Percentiles rank a stretch among this genome's conserved stretches.
phyloP scores from a whole-genome alignment of 2,888 invertebrate species.

The Ormyrus labotus region DNA sequence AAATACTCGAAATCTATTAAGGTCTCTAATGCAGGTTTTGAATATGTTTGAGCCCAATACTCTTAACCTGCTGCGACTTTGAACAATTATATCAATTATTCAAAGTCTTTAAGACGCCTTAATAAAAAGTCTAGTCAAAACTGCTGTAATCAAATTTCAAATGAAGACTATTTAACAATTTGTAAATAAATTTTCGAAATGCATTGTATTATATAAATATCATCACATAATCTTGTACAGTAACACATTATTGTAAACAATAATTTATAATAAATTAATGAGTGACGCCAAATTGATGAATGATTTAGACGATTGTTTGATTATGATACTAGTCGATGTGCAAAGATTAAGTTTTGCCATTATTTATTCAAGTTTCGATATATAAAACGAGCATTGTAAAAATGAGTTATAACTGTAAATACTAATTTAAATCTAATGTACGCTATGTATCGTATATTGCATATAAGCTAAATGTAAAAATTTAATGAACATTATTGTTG shows the following conservation, averaged over 20 bases:
- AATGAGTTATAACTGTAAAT: conserved; percentile 40
- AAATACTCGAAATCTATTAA: not conserved
- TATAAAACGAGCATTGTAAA: conserved; percentile 18
- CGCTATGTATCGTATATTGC: conserved; percentile 19
- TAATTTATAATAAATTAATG: conserved; percentile 13
- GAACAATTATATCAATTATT: conserved; percentile 13
- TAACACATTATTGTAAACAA: conserved; percentile 22
- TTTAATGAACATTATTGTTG: conserved; percentile 29
- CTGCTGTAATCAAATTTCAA: not conserved
- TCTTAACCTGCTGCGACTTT: conserved; percentile 46
- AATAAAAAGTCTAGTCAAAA: not conserved
- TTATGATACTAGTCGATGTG: not conserved
- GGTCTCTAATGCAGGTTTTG: conserved; percentile 43
- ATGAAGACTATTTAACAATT: not conserved
- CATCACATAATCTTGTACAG: conserved; percentile 28
- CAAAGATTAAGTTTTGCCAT: not conserved
- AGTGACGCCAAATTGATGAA: conserved; percentile 24
- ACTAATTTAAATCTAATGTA: not conserved
- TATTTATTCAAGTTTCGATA: conserved; percentile 22
- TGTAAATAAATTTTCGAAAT: conserved; percentile 48
- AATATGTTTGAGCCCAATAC: conserved; percentile 58
- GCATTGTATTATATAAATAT: conserved; percentile 28
- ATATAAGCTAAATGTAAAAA: conserved; percentile 23
- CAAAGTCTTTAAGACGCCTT: conserved; percentile 17
- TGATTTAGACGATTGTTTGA: not conserved